These are phyloP conservation scores for Acanthosepion pharaonis DNA, from an alignment of 2,888 invertebrate species.

Conservation along the genomic window DNA sequence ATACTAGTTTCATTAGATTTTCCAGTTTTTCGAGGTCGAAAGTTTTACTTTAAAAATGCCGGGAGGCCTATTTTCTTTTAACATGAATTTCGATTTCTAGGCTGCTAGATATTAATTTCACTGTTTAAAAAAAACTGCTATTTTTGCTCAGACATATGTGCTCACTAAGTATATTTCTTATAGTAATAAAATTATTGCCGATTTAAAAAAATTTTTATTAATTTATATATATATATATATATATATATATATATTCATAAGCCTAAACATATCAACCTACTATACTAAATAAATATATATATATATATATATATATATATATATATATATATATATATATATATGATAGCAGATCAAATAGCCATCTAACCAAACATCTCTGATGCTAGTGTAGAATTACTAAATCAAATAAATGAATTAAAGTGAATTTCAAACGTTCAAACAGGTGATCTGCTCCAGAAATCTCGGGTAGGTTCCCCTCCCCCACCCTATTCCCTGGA, in stretches of 20 bases:
- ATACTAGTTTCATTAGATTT: too few relatives aligned
- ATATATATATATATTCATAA: not conserved
- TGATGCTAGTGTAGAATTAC: not conserved
- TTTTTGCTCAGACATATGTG: too few relatives aligned
- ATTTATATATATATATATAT: not conserved
- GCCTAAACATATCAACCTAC: too few relatives aligned
- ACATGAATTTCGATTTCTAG: too few relatives aligned
- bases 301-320: not conserved
- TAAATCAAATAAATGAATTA: not conserved
- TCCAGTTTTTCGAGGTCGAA: too few relatives aligned
- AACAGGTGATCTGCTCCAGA: not conserved
- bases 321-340: constrained; percentile 33
- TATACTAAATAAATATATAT: not conserved
- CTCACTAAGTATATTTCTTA: too few relatives aligned
- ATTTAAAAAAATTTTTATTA: too few relatives aligned
- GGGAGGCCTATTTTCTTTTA: too few relatives aligned
- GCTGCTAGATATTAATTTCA: too few relatives aligned
- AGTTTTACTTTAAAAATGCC: too few relatives aligned
- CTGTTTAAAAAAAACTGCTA: too few relatives aligned
- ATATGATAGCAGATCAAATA: not conserved
- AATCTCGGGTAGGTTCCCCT: not conserved
- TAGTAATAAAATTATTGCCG: too few relatives aligned
- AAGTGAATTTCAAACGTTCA: not conserved
- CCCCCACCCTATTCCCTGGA: not conserved
- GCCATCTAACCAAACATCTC: not conserved